A percentile compares a stretch with the other conserved stretches of the same genome.
These are phyloP conservation scores for Rhamphomyia laevipes DNA, from an alignment of 2,888 invertebrate genomes.

Conservation along the genomic window DNA sequence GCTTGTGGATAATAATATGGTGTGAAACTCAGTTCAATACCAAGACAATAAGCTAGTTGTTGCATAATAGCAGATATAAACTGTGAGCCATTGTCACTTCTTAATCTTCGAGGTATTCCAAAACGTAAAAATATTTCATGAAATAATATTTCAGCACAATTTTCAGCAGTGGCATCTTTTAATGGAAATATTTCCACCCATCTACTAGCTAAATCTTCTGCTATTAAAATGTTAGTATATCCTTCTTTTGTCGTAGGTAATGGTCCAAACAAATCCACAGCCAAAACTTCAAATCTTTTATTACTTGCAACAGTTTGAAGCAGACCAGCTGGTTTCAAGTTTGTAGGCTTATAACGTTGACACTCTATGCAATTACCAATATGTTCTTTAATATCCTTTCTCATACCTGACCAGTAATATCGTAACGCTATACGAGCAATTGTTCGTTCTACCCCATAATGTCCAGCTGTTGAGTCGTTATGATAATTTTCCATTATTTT, in stretches of 20 bases:
- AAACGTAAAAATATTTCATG: constrained; percentile 23
- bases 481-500: not conserved
- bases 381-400: constrained; percentile 8
- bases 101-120: constrained; percentile 20
- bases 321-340: constrained; percentile 12
- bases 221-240: constrained; percentile 16
- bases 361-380: constrained; percentile 11
- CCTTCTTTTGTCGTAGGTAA: constrained; percentile 9
- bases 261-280: constrained; percentile 13
- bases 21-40: constrained; percentile 1
- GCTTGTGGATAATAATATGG: constrained; percentile 15
- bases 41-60: constrained; percentile 15
- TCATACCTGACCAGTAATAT: constrained; percentile 16
- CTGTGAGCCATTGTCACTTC: constrained; percentile 26
- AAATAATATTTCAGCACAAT: constrained; percentile 19
- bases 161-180: constrained; percentile 18
- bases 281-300: not conserved
- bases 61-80: constrained; percentile 28
- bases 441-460: constrained; percentile 8
- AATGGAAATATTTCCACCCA: constrained; percentile 22
- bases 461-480: not conserved
- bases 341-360: constrained; percentile 13
- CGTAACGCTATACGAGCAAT: constrained; percentile 9
- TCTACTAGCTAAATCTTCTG: constrained; percentile 17
- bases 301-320: constrained; percentile 10